A percentile compares a stretch with the other conserved stretches of the same genome.
These are phyloP conservation scores for Chionis minor DNA, from an alignment of 2,113 vertebrate genomes.

Conservation along the genomic window DNA sequence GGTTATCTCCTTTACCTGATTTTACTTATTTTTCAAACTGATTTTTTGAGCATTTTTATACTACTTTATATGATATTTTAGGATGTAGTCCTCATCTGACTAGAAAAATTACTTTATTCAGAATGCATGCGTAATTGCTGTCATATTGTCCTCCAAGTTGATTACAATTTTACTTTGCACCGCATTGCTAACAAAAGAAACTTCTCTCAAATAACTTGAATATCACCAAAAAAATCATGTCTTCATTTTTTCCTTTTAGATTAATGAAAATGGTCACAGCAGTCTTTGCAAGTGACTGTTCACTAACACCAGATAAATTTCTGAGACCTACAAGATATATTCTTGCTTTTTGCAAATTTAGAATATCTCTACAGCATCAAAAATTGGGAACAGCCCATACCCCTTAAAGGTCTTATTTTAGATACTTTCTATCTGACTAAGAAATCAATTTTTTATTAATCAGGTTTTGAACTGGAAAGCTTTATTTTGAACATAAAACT, in stretches of 20 bases:
- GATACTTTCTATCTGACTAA: not conserved
- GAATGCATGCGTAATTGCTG: not conserved
- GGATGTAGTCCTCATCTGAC: not conserved
- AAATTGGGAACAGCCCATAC: not conserved
- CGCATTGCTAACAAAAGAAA: not conserved
- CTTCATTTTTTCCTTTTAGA: not conserved
- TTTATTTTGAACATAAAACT: conserved; percentile 39
- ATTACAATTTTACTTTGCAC: not conserved
- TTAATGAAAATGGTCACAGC: not conserved
- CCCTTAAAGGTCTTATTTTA: not conserved
- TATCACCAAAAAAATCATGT: not conserved
- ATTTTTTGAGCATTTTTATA: not conserved
- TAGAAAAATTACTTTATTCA: not conserved
- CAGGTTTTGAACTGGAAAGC: not conserved
- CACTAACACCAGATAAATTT: not conserved
- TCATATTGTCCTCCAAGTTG: not conserved
- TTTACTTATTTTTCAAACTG: not conserved
- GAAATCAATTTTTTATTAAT: not conserved
- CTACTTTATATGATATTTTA: not conserved
- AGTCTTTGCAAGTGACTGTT: not conserved
- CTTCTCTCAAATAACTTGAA: not conserved
- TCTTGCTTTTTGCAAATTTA: not conserved
- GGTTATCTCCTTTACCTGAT: not conserved
- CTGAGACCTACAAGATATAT: not conserved
- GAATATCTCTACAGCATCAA: not conserved